Evolutionary conservation across 2,797 vertebrate species (phyloP).

Genomic region (Gobio occitaniae): DNA sequence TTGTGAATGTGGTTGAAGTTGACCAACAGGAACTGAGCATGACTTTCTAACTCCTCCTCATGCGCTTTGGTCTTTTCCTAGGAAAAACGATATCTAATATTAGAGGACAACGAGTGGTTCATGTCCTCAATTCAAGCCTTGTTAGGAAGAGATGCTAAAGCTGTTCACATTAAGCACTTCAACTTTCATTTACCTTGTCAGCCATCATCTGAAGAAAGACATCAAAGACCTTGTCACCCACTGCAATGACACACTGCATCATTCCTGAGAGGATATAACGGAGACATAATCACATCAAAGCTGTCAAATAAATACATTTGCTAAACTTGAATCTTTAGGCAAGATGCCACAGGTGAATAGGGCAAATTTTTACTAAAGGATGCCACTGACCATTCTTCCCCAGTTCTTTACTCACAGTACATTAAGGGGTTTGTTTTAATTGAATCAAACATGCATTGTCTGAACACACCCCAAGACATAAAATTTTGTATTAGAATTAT

Average conservation of each 20-base stretch:
- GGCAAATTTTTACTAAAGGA: not conserved
- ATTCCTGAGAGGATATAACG: slow-evolving; percentile 81
- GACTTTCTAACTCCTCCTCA: slow-evolving; percentile 93
- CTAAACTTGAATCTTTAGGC: not conserved
- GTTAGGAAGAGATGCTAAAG: not conserved
- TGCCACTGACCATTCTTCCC: not conserved
- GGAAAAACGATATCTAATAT: not conserved
- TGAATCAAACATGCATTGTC: no score
- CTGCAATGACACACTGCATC: slow-evolving; percentile 98
- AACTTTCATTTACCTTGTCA: slow-evolving; percentile 85
- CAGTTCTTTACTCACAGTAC: not conserved
- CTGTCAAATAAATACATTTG: not conserved
- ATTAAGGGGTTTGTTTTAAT: not conserved
- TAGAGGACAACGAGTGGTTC: not conserved
- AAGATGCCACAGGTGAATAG: not conserved
- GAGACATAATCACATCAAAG: not conserved
- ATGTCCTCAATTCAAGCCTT: not conserved
- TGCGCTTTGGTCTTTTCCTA: slow-evolving; percentile 98
- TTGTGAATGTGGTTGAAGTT: slow-evolving; percentile 99
- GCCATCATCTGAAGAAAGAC: slow-evolving; percentile 99
- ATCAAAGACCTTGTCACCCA: slow-evolving; percentile 97
- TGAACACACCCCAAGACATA: not conserved
- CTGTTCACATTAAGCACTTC: not conserved
- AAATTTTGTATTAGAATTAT: not conserved
- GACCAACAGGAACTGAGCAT: slow-evolving; percentile 94